Evolutionary conservation across 2,797 vertebrate species (phyloP).

Genomic region (Varecia variegata): DNA sequence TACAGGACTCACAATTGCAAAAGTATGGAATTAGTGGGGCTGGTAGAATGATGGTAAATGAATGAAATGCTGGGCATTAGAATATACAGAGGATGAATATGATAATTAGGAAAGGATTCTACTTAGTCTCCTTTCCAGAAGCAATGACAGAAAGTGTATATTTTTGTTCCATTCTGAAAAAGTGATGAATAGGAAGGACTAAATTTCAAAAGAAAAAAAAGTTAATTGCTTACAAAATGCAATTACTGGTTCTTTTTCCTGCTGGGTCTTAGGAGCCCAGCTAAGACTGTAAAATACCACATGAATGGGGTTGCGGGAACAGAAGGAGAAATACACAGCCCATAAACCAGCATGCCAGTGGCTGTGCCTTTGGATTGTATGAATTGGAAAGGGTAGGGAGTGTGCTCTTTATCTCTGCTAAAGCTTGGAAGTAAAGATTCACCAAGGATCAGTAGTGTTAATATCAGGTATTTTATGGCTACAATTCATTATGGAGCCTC

Average conservation of each 20-base stretch:
- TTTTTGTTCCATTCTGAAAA: constrained; percentile 48
- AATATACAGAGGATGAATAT: not conserved
- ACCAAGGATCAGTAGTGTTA: not conserved
- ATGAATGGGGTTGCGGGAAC: not conserved
- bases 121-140: not conserved
- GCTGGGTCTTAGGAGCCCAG: constrained; percentile 8
- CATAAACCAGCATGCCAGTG: not conserved
- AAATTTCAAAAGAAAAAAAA: constrained; percentile 23
- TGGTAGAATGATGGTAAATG: not conserved
- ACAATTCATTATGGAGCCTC: constrained; percentile 27
- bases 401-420: not conserved
- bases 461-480: not conserved
- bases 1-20: not conserved
- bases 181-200: not conserved
- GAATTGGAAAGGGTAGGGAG: not conserved
- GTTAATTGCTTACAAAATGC: constrained; percentile 49
- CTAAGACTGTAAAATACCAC: constrained; percentile 35
- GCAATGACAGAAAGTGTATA: not conserved
- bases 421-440: not conserved
- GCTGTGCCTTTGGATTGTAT: not conserved
- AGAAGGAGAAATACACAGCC: constrained; percentile 15
- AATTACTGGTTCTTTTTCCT: constrained; percentile 22
- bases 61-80: not conserved
- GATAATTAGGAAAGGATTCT: not conserved
- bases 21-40: not conserved